Evolutionary conservation across 2,888 invertebrate genomes (phyloP).

Genomic region (Hoplodrina ambigua): DNA sequence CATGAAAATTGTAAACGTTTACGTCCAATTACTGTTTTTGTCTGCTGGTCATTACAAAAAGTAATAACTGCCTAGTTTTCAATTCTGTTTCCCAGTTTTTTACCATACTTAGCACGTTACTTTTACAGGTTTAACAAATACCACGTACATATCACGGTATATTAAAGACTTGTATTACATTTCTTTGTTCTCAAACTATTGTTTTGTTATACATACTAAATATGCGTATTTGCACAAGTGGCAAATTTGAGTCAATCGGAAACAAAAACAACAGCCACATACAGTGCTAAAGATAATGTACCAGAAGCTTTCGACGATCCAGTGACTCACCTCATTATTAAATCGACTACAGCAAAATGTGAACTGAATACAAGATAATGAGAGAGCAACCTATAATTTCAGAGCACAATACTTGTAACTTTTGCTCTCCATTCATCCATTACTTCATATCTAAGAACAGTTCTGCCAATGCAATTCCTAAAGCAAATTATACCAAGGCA

Average conservation of each 20-base stretch:
- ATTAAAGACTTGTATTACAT: slow-evolving; percentile 5
- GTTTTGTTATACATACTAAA: slow-evolving; percentile 13
- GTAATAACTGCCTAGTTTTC: not conserved
- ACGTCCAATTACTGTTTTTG: not conserved
- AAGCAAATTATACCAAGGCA: slow-evolving; percentile 5
- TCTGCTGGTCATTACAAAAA: not conserved
- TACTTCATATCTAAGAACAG: not conserved
- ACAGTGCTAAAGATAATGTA: not conserved
- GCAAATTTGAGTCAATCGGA: slow-evolving; percentile 28
- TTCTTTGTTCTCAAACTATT: slow-evolving; percentile 31
- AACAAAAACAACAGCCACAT: slow-evolving; percentile 21
- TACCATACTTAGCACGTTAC: not conserved
- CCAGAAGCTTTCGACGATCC: not conserved
- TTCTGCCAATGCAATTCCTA: slow-evolving; percentile 9
- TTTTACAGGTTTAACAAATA: not conserved
- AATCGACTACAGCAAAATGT: slow-evolving; percentile 18
- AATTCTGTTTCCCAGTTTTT: not conserved
- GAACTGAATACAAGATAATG: slow-evolving; percentile 32
- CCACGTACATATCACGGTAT: not conserved
- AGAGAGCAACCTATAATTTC: slow-evolving; percentile 14
- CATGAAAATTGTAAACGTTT: slow-evolving; percentile 23
- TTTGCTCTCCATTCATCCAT: not conserved
- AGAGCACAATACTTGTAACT: slow-evolving; percentile 5
- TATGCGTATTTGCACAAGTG: slow-evolving; percentile 52
- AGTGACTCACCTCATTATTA: slow-evolving; percentile 17